Conservation (phyloP, 2,113 vertebrate genomes). For the Oreochromis spilurus region DNA sequence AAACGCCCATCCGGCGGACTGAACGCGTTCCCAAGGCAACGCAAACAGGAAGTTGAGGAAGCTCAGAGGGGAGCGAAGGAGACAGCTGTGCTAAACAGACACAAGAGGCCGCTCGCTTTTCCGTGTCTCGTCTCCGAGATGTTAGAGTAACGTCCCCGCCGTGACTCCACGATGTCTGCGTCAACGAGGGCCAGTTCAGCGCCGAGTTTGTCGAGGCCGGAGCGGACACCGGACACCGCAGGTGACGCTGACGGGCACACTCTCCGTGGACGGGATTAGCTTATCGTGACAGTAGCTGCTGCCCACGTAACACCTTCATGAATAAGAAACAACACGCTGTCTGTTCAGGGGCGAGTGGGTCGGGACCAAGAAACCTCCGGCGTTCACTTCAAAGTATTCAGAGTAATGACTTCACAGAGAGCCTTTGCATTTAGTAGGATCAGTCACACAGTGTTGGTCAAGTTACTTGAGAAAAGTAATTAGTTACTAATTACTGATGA, state of each 20-base stretch:
- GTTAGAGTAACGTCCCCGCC: not conserved
- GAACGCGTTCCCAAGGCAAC: slow-evolving; percentile 36
- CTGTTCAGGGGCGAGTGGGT: not conserved
- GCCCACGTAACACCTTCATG: not conserved
- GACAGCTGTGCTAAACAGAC: not conserved
- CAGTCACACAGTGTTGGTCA: not conserved
- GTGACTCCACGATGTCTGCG: slow-evolving; percentile 21
- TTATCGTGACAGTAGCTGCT: not conserved
- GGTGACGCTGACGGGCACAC: not conserved
- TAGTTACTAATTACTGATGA: rapidly evolving
- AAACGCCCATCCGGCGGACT: rapidly evolving
- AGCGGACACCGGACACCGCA: not conserved
- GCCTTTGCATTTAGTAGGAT: not conserved
- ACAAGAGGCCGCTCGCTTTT: not conserved
- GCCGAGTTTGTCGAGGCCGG: not conserved
- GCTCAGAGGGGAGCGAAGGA: not conserved
- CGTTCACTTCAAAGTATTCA: not conserved
- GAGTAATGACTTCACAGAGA: not conserved
- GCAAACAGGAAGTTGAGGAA: slow-evolving; percentile 19
- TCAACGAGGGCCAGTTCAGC: slow-evolving; percentile 3
- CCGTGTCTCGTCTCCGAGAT: rapidly evolving
- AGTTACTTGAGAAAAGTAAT: not conserved
- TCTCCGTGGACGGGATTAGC: not conserved
- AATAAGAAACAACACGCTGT: not conserved
- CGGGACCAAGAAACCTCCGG: not conserved